phyloP scores from a whole-genome alignment of 2,888 invertebrate species.

The Glomeris marginata region DNA sequence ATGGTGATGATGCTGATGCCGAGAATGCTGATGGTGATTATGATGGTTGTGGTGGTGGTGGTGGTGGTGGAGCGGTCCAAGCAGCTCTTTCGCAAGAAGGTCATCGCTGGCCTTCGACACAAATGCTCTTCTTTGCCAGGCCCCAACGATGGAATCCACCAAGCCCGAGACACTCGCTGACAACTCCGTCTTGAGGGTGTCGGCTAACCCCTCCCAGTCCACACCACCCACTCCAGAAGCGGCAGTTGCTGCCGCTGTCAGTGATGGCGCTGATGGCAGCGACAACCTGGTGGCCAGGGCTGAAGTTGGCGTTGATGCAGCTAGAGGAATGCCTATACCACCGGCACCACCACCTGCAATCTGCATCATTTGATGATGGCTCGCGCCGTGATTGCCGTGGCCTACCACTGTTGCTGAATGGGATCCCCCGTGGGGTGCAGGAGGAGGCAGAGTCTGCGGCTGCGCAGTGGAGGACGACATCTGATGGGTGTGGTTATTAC shows the following conservation, averaged over 20 bases:
- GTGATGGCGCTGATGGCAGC: slow-evolving; percentile 1
- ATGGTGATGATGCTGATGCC: background rate
- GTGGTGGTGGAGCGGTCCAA: slow-evolving; percentile 11
- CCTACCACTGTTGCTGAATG: too few species aligned
- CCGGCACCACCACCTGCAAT: too few species aligned
- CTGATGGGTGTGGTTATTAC: too few species aligned
- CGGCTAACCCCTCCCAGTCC: slow-evolving; percentile 77
- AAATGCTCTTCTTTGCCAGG: slow-evolving; percentile 7
- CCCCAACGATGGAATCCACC: slow-evolving; percentile 66
- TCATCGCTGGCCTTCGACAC: slow-evolving; percentile 15
- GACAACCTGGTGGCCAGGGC: too few species aligned
- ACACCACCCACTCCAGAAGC: slow-evolving; percentile 35
- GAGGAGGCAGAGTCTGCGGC: background rate
- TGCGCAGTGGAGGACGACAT: background rate
- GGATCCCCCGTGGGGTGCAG: background rate
- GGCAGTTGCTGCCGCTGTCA: slow-evolving; percentile 28
- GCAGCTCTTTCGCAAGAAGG: slow-evolving; percentile 19
- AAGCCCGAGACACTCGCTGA: slow-evolving; percentile 64
- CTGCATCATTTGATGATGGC: too few species aligned
- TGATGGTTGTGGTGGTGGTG: background rate
- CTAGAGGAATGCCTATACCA: too few species aligned
- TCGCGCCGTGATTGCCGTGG: too few species aligned
- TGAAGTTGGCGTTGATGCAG: too few species aligned
- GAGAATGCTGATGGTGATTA: background rate
- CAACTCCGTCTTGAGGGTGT: slow-evolving; percentile 78